A percentile compares a stretch with the other conserved stretches of the same genome.
Evolutionary conservation across 2,797 vertebrate species (phyloP).

Genomic region (Philypnodon macrostomus): DNA sequence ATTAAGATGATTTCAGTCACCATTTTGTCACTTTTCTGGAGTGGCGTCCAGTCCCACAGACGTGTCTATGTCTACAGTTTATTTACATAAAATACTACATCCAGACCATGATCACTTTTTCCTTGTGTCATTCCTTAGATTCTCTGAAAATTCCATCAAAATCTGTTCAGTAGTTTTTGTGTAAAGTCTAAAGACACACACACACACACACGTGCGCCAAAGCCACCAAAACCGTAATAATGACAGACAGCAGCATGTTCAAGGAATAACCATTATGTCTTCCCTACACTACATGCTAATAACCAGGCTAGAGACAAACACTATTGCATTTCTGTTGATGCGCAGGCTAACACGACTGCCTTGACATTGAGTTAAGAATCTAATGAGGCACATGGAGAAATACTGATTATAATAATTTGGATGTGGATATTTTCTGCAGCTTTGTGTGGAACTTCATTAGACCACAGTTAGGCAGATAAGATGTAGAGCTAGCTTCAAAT

Average conservation of each 20-base stretch:
- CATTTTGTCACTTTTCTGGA: too few relatives aligned
- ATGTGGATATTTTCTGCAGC: slow-evolving; percentile 31
- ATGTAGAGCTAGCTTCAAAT: slow-evolving; percentile 25
- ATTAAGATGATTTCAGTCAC: too few relatives aligned
- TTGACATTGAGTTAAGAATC: slow-evolving; percentile 26
- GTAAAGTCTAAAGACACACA: too few relatives aligned
- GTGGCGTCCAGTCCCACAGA: too few relatives aligned
- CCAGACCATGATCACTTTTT: too few relatives aligned
- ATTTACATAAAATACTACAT: too few relatives aligned
- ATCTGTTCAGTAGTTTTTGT: too few relatives aligned
- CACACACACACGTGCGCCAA: too few relatives aligned
- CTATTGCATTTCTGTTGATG: background rate
- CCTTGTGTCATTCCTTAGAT: too few relatives aligned
- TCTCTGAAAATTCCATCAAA: too few relatives aligned
- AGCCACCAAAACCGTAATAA: too few relatives aligned
- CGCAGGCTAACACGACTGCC: slow-evolving; percentile 6
- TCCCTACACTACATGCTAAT: slow-evolving; percentile 2
- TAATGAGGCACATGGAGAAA: slow-evolving; percentile 39
- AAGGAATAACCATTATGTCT: background rate
- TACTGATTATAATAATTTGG: slow-evolving; percentile 31
- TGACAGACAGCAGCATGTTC: background rate
- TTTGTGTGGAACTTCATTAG: slow-evolving; percentile 44
- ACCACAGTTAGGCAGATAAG: slow-evolving; percentile 35
- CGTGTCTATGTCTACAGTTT: too few relatives aligned
- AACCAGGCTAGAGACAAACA: background rate